Evolutionary conservation across 2,888 invertebrate species (phyloP), one percentile per base, ranked within the genome.

Genomic region (Meta bourneti): DNA sequence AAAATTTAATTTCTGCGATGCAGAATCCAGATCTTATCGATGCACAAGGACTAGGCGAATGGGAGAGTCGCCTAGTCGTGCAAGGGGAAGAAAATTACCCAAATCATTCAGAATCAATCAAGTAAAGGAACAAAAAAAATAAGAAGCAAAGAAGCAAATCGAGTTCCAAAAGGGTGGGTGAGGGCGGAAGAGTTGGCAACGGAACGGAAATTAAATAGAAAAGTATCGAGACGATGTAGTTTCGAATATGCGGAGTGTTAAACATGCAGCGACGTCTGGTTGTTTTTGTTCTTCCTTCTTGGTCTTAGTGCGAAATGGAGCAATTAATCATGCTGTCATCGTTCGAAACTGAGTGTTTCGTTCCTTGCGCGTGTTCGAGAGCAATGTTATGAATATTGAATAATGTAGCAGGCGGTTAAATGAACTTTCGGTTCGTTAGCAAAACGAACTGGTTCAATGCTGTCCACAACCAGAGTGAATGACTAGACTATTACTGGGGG

Each of bases 61-160:
- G n/a, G 52, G 20, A 48, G 13, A 70, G 51, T 49, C 13, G 70
- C 16, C 6, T 20, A 70, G 49, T 86, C 19, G 19, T 49, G 49
- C 48, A 16, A 54, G 52, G 71, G 52, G 79, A 87, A 80, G 80
- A 79, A 79, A 87, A 87, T 87, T 80, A 87, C 71, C 52, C 70
- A 72, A 80, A 87, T 87, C 79, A 87, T 87, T 86, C 54, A 7
- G 79, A 87, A 87, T 87, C 87, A 87, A 79, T 87, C 87, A 87
- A 79, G 87, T 87, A 70, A 70, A 20, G 48, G 48, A 34, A 74
- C 11, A 51, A 77, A n/a, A 77, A 77, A 48, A 49, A 48, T 13
- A 77, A n/a, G 51, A n/a, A 77, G 51, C 7, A 16, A 84, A 84
- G 74, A 82, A 72, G 82, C 70, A 86, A 87, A 79, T 80, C 79